Conservation (phyloP, 2,797 vertebrate genomes). For the Cryptoblepharus egeriae region DNA sequence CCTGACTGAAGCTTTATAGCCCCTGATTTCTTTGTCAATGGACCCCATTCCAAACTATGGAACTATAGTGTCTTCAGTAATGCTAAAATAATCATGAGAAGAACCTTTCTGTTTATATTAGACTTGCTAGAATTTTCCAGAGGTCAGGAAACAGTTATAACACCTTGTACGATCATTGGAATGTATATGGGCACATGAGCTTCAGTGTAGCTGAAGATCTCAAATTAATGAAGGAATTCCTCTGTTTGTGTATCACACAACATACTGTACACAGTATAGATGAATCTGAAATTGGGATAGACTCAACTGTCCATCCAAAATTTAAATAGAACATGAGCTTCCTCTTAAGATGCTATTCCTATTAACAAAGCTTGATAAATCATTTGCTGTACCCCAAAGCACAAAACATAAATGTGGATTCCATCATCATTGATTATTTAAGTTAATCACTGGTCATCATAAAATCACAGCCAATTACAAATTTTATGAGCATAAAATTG, state of each 20-base stretch:
- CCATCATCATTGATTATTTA: neutral
- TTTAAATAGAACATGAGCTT: neutral
- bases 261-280: neutral
- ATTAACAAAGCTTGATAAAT: neutral
- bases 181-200: neutral
- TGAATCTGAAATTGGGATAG: neutral
- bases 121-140: conserved; percentile 20
- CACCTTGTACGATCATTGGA: neutral
- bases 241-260: neutral
- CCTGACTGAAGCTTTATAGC: neutral
- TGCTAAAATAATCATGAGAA: neutral
- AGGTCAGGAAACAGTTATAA: neutral
- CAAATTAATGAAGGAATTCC: neutral
- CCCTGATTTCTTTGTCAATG: neutral
- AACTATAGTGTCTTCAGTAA: neutral
- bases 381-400: neutral
- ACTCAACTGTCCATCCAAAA: neutral
- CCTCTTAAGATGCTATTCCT: neutral
- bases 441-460: neutral
- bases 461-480: neutral
- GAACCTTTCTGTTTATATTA: neutral
- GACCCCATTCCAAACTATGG: neutral
- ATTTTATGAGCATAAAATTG: neutral
- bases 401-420: neutral
- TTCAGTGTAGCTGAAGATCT: neutral